Base-by-base conservation (phyloP, 2,113 vertebrate species). In the Chinchilla lanigera region DNA sequence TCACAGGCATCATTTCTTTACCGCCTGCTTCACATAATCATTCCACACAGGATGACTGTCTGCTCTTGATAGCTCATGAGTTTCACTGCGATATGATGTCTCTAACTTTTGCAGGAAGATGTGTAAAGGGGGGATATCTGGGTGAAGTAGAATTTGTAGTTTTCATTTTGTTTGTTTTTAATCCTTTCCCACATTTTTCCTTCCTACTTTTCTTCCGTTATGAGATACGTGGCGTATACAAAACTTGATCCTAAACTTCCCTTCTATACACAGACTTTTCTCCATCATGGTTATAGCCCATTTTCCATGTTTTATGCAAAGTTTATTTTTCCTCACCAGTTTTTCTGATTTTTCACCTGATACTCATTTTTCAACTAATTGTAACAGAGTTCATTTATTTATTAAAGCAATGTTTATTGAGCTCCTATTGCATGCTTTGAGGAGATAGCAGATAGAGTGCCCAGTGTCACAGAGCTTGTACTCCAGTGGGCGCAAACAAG, bases 271-370 rank as follows among this genome's bases (percentile, higher is more conserved):
- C 11, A 33, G 10, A 20, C 0, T 54, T 5, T 71, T 75, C 26
- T 75, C 24, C 0, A 0, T 83, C 4, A 17, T 38, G 35, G 22
- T 19, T 22, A 11, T 24, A 38, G 28, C 0, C 5, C 11, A 0
- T 58, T 67, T 63, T 92, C 80, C n/a, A 54, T 30, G 1, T 89
- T 61, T 11, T 35, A 73, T 52, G 61, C 58, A 14, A 82, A 83
- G 20, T 56, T 17, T 10, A 5, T 33, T 75, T 41, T 63, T 89
- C 14, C 17, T 19, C 44, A 10, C 33, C 2, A 60, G 3, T 2
- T 86, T 41, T 5, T 24, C 33, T 83, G 93, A 67, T 73, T 94
- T 88, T 41, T 41, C 1, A 24, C 0, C 38, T 84, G 13, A 7
- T 83, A 50, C 0, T 47, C 11, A 44, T 30, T 78, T 50, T 20